These are phyloP conservation scores for Drosophila anomelani DNA, from an alignment of 2,888 invertebrate genomes.

Conservation along the genomic window DNA sequence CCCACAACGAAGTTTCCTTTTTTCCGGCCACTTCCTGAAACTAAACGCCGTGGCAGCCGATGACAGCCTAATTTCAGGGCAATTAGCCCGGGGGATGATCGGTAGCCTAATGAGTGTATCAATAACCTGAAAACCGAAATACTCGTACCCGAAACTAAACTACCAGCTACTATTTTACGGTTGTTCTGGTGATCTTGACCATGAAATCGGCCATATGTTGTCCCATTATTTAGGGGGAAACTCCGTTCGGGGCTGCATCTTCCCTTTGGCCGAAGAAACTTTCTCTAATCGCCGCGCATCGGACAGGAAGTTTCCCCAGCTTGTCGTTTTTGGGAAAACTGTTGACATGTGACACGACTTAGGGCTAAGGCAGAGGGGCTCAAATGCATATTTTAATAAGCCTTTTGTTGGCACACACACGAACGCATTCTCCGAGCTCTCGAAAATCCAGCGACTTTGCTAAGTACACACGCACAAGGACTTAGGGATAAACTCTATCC, in stretches of 20 bases:
- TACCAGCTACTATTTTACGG: conserved; percentile 25
- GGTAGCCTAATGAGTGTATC: conserved; percentile 77
- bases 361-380: conserved; percentile 28
- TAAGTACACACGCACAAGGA: conserved; percentile 57
- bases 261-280: conserved; percentile 14
- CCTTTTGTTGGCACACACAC: conserved; percentile 63
- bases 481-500: conserved; percentile 33
- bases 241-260: not conserved
- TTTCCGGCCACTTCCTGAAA: conserved; percentile 24
- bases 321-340: conserved; percentile 44
- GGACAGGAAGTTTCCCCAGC: conserved; percentile 44
- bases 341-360: conserved; percentile 80
- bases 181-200: conserved; percentile 33
- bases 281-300: conserved; percentile 28
- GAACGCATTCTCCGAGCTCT: conserved; percentile 17
- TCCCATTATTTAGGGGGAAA: conserved; percentile 17
- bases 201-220: conserved; percentile 63
- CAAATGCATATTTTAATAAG: conserved; percentile 71
- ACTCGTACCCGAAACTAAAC: conserved; percentile 10
- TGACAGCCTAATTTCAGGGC: conserved; percentile 76
- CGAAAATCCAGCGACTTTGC: conserved; percentile 71
- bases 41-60: conserved; percentile 54
- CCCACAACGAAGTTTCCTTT: conserved; percentile 48
- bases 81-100: conserved; percentile 45
- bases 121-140: conserved; percentile 37